Evolutionary conservation across 1,140 invertebrate genomes (phyloP), one percentile per base, ranked within the genome.

Genomic region (Mycetomoellerius zeteki): DNA sequence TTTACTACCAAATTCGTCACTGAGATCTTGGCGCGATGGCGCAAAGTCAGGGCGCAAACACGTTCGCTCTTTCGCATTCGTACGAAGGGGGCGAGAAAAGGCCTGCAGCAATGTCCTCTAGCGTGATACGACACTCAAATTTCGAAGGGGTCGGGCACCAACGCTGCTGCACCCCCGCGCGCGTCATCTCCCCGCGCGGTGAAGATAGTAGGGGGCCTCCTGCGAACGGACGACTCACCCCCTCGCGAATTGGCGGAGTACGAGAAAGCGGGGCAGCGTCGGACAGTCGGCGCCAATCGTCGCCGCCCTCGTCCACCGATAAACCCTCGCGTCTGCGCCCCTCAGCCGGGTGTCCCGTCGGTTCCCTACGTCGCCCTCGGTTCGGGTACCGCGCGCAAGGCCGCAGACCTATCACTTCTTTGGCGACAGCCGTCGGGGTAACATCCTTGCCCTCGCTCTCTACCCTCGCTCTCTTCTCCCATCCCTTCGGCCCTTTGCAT

Each of bases 401-500:
- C 92, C 90, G 93, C 93, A 92, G 92, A 92, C 92, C 92, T 93
- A 94, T 94, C 93, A 94, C 94, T 95, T 95, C 94, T 94, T 94
- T 95, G 93, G 93, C 94, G 94, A 94, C 94, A 94, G 93, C 94
- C 93, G 92, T 93, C 92, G 90, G 94, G 93, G 94, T 93, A 94
- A 92, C 94, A 95, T 94, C 94, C 93, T 93, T 89, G 91, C 92
- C 90, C 94, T 94, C 73, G 64, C 91, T 93, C 91, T 87, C 69
- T 60, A 75, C 56, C 72, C 71, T 87, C 43, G 65, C 50, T 76
- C 76, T 80, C 75, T 72, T 65, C 37, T 60, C 33, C 82, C 86
- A 72, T 88, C 72, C 81, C 88, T 71, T 86, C 52, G 52, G 62
- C 75, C 78, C 71, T 86, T 81, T 81, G 71, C 88, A 88, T 80